Conservation (phyloP, 2,113 vertebrate genomes). For the Genyomyrus donnyi region DNA sequence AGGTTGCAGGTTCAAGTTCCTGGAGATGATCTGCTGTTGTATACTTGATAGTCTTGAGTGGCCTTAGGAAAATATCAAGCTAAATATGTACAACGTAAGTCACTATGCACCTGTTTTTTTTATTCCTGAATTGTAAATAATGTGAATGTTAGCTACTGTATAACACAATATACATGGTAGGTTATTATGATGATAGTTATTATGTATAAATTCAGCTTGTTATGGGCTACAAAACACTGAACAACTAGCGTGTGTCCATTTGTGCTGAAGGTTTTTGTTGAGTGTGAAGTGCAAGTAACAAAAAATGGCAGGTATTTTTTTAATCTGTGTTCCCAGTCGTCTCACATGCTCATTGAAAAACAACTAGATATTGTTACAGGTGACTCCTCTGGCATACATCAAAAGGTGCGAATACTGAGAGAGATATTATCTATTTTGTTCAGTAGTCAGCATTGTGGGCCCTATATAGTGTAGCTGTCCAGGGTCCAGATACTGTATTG, state of each 20-base stretch:
- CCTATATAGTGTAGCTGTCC: not conserved
- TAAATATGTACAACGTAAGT: not conserved
- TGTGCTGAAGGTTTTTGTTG: not conserved
- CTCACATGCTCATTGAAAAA: not conserved
- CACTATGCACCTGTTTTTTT: not conserved
- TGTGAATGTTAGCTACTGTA: not conserved
- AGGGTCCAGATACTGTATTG: not conserved
- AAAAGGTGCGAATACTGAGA: not conserved
- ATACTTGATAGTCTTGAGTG: slow-evolving; percentile 1
- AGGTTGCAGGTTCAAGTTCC: not conserved
- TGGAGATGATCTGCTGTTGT: not conserved
- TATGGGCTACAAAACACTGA: not conserved
- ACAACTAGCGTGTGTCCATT: not conserved
- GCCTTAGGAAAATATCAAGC: not conserved
- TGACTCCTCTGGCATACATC: not conserved
- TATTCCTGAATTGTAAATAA: not conserved
- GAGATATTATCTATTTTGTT: not conserved
- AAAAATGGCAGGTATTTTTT: not conserved
- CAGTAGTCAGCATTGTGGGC: not conserved
- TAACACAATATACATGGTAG: not conserved
- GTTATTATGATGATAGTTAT: not conserved
- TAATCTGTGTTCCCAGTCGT: not conserved
- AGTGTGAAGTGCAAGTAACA: not conserved
- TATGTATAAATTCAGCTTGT: not conserved
- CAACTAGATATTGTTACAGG: not conserved